Base-by-base conservation (phyloP, 2,113 vertebrate genomes). In the Gnathonemus longibarbis region DNA sequence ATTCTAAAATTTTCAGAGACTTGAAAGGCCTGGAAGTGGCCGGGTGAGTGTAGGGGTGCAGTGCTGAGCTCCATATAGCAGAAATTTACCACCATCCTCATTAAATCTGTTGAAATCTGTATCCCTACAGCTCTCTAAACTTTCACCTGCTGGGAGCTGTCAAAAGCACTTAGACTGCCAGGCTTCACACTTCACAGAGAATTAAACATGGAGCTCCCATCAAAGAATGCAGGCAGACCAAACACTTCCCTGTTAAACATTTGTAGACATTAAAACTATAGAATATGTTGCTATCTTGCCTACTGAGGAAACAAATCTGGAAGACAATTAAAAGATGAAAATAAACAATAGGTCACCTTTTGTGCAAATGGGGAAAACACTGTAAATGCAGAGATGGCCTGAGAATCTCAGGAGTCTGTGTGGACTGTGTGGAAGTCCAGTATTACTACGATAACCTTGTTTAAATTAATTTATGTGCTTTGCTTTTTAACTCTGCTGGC, bases 61-160 rank as follows among this genome's bases (percentile, higher is more conserved):
- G 89, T 89, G 90, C n/a, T 45, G 84, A 49, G 56, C 31, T 89
- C 27, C 87, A 93, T 92, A 86, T 90, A 89, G 87, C 88, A 92
- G 88, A 94, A 94, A 93, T 92, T 89, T 91, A 92, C 92, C 90
- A 92, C 91, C 88, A 77, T 93, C 92, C 93, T 94, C 92, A 92
- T 91, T 94, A 93, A 93, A 93, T 91, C 91, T 90, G 90, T 89
- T 91, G 90, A 95, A 96, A 92, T 91, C 93, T 91, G 91, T 88
- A 92, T 89, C 91, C 91, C 92, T 92, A 92, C 92, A 94, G 94
- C 94, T 94, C 89, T 93, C 90, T 92, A 93, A 95, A 94, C 92
- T 93, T 95, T 95, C 94, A 95, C 94, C 94, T 95, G 94, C 95
- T 94, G 94, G 91, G 95, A 95, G 91, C 92, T 96, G 95, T 96